Conservation (phyloP, 2,888 invertebrate genomes). For the Lasioglossum calceatum region DNA sequence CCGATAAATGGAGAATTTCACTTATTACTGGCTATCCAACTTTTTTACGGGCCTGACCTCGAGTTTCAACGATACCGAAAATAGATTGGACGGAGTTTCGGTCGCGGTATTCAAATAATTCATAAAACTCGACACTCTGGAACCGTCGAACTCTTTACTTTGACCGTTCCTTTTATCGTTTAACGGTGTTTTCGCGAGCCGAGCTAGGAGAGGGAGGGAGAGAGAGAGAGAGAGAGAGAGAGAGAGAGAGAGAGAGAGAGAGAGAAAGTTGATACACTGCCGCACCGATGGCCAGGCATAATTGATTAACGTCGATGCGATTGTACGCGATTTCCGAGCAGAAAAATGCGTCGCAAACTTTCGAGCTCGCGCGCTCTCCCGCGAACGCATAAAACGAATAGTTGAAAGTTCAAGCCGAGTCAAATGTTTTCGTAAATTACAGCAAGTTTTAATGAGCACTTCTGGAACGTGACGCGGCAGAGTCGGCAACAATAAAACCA, state of each 20-base stretch:
- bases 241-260: not conserved
- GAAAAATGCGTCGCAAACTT: not conserved
- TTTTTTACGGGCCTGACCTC: too few relatives aligned
- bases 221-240: not conserved
- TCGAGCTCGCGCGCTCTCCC: not conserved
- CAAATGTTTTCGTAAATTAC: slow-evolving; percentile 4
- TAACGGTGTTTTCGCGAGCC: not conserved
- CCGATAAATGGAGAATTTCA: not conserved
- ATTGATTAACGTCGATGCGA: not conserved
- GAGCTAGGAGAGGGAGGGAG: not conserved
- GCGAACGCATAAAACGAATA: not conserved
- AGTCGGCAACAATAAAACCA: not conserved
- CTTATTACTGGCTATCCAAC: not conserved
- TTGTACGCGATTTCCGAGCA: not conserved
- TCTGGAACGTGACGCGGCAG: not conserved
- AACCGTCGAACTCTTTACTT: not conserved
- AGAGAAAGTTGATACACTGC: not conserved
- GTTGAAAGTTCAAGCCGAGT: not conserved
- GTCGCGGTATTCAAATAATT: not conserved
- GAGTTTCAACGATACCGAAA: not conserved
- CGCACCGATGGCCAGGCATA: not conserved
- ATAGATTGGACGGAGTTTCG: not conserved
- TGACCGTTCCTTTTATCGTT: not conserved
- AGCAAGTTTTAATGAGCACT: not conserved
- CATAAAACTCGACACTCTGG: not conserved